Evolutionary conservation across 2,113 vertebrate species (phyloP).

Genomic region (Rallus limicola): DNA sequence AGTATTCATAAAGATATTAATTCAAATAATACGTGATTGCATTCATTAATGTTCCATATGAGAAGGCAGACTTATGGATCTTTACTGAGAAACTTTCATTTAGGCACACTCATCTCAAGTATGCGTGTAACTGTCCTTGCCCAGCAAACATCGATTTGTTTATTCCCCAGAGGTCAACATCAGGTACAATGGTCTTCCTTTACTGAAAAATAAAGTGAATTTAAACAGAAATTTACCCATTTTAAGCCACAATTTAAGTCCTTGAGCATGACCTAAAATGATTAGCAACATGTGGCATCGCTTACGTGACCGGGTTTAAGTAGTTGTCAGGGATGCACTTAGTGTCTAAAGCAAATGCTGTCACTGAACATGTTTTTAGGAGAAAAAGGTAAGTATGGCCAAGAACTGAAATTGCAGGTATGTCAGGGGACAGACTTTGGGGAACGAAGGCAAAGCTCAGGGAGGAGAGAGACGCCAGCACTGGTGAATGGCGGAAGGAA

Average conservation of each 20-base stretch:
- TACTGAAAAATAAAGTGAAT: neutral
- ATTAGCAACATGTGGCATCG: neutral
- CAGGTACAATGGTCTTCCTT: neutral
- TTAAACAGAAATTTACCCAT: neutral
- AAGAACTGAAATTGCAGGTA: neutral
- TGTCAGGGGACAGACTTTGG: neutral
- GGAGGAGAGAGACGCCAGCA: neutral
- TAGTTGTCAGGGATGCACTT: neutral
- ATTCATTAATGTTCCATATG: neutral
- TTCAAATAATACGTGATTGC: constrained; percentile 9
- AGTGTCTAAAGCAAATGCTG: neutral
- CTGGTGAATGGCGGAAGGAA: neutral
- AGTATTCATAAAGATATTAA: constrained; percentile 55
- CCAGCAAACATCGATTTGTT: neutral
- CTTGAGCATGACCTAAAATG: neutral
- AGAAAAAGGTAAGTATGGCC: neutral
- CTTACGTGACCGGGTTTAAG: neutral
- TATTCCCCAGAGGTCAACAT: constrained; percentile 23
- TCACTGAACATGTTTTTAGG: neutral
- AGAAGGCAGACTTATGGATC: neutral
- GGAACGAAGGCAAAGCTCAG: neutral
- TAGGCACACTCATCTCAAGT: neutral
- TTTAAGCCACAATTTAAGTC: neutral
- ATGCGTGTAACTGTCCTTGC: neutral
- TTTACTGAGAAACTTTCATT: neutral